These are phyloP conservation scores for Tretioscincus oriximinensis DNA, from an alignment of 2,113 vertebrate species.

Conservation along the genomic window DNA sequence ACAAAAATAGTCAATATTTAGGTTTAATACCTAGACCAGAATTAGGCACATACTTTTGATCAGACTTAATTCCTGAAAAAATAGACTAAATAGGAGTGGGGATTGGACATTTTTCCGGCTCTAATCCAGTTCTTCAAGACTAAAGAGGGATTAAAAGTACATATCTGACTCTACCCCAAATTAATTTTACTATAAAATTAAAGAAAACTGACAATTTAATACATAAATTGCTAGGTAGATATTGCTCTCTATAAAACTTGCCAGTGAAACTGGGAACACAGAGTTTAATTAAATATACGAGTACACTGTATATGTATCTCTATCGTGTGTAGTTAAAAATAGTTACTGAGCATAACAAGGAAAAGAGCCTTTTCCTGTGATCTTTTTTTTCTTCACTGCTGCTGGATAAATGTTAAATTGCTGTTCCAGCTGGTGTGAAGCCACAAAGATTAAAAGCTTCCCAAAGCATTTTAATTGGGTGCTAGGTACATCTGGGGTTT, in stretches of 20 bases:
- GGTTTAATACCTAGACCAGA: too few relatives aligned
- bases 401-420: background rate
- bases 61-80: too few relatives aligned
- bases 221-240: background rate
- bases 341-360: background rate
- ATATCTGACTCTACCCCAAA: too few relatives aligned
- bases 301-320: background rate
- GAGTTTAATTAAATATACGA: background rate
- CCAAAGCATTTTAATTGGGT: background rate
- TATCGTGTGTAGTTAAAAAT: too few relatives aligned
- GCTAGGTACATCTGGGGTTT: accelerated
- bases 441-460: accelerated
- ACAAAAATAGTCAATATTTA: too few relatives aligned
- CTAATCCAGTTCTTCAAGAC: too few relatives aligned
- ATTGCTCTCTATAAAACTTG: background rate
- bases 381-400: background rate
- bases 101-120: too few relatives aligned
- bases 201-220: too few relatives aligned
- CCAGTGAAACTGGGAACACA: background rate
- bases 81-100: too few relatives aligned
- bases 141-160: too few relatives aligned
- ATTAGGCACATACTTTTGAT: too few relatives aligned
- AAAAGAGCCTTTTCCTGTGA: background rate
- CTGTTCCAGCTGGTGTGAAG: background rate
- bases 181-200: too few relatives aligned